Percentiles rank a stretch among this genome's conserved stretches.
Evolutionary conservation across 2,888 invertebrate species (phyloP).

Genomic region (Microctonus hyperodae): DNA sequence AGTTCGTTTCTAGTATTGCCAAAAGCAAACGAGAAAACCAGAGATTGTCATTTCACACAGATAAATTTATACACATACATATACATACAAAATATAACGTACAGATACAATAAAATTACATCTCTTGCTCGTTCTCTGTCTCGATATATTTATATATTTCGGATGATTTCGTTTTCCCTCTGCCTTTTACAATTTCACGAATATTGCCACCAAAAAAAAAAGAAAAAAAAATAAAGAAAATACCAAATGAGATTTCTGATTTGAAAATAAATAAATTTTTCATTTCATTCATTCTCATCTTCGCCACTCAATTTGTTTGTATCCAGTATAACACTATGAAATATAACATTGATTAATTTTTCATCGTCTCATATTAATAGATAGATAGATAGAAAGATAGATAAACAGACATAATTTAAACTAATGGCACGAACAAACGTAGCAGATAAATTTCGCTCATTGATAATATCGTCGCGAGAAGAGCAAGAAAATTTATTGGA

Average conservation of each 20-base stretch:
- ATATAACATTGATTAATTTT: not conserved
- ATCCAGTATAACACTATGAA: not conserved
- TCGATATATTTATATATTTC: not conserved
- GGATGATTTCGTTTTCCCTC: not conserved
- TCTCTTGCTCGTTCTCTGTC: not conserved
- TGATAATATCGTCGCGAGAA: not conserved
- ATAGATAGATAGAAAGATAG: too few species aligned
- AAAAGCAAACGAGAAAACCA: conserved; percentile 23
- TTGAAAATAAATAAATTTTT: not conserved
- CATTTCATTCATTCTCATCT: not conserved
- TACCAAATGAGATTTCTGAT: not conserved
- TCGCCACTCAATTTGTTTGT: not conserved
- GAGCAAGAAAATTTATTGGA: conserved; percentile 1
- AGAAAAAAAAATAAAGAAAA: too few species aligned
- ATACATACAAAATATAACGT: not conserved
- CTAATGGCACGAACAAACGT: too few species aligned
- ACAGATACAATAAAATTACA: not conserved
- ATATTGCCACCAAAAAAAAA: not conserved
- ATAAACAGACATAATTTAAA: too few species aligned
- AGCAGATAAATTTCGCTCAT: too few species aligned
- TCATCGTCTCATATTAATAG: not conserved
- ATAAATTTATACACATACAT: not conserved
- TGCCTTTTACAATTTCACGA: not conserved
- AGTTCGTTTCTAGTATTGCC: conserved; percentile 26
- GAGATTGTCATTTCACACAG: not conserved